phyloP scores from a whole-genome alignment of 2,888 invertebrate species.

The Eristalinus sepulchralis region DNA sequence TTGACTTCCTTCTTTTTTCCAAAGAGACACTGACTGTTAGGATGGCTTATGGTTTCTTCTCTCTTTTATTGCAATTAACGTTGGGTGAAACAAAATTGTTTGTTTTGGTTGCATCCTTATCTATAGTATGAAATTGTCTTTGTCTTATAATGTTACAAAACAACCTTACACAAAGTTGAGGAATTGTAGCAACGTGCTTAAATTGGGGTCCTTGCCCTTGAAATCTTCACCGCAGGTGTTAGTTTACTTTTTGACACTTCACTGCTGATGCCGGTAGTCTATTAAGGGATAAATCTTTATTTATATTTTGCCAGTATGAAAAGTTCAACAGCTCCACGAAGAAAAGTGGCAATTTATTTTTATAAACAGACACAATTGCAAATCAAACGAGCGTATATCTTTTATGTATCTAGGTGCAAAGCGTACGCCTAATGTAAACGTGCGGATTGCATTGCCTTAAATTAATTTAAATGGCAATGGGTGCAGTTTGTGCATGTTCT shows the following conservation, averaged over 20 bases:
- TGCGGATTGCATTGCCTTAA: not conserved
- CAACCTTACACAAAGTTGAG: not conserved
- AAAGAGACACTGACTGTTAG: slow-evolving; percentile 40
- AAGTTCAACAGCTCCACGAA: not conserved
- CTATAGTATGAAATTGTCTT: slow-evolving; percentile 67
- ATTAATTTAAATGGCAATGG: not conserved
- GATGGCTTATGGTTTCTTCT: slow-evolving; percentile 53
- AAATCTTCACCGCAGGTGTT: slow-evolving; percentile 24
- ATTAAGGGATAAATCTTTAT: too few relatives aligned
- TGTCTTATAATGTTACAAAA: slow-evolving; percentile 52
- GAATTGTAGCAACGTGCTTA: slow-evolving; percentile 29
- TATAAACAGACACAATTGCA: not conserved
- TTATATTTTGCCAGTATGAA: not conserved
- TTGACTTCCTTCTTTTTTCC: slow-evolving; percentile 14
- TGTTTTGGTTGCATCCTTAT: slow-evolving; percentile 71
- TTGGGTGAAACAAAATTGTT: slow-evolving; percentile 57
- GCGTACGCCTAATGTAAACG: not conserved
- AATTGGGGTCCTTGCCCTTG: slow-evolving; percentile 62
- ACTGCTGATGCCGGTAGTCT: not conserved
- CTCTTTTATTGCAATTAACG: slow-evolving; percentile 50
- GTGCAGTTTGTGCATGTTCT: not conserved
- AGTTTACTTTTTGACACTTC: not conserved
- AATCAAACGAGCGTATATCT: not conserved
- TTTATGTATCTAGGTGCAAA: not conserved
- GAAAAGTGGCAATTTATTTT: not conserved